Evolutionary conservation across 2,888 invertebrate species (phyloP), one percentile per base, ranked within the genome.

Genomic region (Drosophila bunnanda): DNA sequence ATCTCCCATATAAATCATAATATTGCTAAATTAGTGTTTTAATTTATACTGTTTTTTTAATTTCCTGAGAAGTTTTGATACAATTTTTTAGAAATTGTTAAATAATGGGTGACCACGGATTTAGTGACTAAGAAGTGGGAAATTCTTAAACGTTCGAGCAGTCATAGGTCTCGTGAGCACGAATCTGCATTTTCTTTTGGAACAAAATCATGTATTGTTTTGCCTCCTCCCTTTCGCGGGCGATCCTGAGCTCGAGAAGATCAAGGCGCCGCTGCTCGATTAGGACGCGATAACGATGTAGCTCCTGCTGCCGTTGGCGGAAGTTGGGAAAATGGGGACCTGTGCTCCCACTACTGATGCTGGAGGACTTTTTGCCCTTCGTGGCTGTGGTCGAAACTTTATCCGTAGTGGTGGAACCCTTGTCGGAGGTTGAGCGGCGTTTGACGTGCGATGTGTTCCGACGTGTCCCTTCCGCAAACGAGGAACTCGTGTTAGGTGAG

Each of bases 241-340:
- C 76, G 38, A 90, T 75, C 64, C 90, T 89, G 12, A 90, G 43
- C 50, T 91, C 87, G 10, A 90, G 66, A 13, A 90, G 56, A 32
- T 90, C 81, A 52, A 90, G 66, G 2, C 91, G 91, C 5, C 90
- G 83, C 41, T 80, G 77, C 59, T 90, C 90, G 22, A 90, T 80
- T 12, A 78, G 78, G 22, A 91, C 69, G 10, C 90, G 90, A 62
- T 78, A 76, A 22, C 79, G 79, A 76, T 90, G 91, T 8, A 90
- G 59, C 38, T 90, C 90, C 44, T 75, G 70, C 61, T 89, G 85
- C 0, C 90, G 85, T 60, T 90, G 84, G 0, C 86, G 88, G 13
- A 79, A 76, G 1, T 66, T 80, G 36, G 61, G 73, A 8, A 72
- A 44, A 1, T 60, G 4, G 15, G 20, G 53, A 17, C 34, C 64